These are phyloP conservation scores for Chunga burmeisteri DNA, from an alignment of 2,113 vertebrate species.

Conservation along the genomic window DNA sequence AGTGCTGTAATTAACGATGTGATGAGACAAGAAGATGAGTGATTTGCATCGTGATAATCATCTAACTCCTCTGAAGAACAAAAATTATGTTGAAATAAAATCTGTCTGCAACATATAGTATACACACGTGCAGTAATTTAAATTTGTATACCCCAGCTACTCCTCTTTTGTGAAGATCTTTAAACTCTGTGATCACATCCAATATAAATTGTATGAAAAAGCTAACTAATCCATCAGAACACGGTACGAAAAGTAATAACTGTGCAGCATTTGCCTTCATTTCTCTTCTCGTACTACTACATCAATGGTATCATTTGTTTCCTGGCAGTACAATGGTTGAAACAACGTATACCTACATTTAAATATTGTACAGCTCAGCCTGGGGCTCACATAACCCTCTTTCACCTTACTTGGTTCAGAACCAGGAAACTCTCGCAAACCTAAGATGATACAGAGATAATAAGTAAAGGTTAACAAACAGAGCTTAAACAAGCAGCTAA, in stretches of 20 bases:
- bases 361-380: background rate
- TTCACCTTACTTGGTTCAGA: background rate
- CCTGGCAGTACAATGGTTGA: fast-evolving
- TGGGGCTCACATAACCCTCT: background rate
- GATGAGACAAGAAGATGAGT: background rate
- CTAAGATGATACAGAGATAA: background rate
- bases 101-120: background rate
- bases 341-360: fast-evolving
- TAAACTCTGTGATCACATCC: background rate
- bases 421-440: background rate
- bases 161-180: background rate
- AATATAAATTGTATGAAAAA: background rate
- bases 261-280: background rate
- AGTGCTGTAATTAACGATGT: background rate
- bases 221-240: background rate
- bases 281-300: background rate
- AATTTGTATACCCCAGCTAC: background rate
- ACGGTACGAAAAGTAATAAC: background rate
- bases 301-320: background rate
- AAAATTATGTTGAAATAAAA: background rate
- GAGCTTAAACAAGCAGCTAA: background rate
- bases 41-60: background rate
- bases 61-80: background rate
- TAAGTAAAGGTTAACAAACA: background rate
- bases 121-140: background rate